A percentile compares a stretch with the other conserved stretches of the same genome.
phyloP scores from a whole-genome alignment of 2,797 vertebrate genomes.

The Muraenolepis orangiensis region DNA sequence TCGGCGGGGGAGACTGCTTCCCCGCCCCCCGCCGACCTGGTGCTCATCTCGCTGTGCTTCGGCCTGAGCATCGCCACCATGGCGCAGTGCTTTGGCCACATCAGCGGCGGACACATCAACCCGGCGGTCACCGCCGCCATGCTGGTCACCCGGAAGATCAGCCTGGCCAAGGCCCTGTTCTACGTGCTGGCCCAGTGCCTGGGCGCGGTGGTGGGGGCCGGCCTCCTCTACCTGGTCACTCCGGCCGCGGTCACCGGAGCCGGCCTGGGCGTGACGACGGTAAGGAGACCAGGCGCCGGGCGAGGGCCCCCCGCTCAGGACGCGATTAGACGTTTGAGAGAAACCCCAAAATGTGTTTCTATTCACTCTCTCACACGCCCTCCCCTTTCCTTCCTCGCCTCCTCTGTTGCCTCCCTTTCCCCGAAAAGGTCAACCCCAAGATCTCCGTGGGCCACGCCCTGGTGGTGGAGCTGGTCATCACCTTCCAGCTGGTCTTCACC shows the following conservation, averaged over 20 bases:
- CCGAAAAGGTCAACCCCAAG: slow-evolving; percentile 78
- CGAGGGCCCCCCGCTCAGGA: neutral
- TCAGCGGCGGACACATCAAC: slow-evolving; percentile 94
- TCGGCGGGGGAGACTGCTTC: slow-evolving; percentile 67
- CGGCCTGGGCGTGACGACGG: slow-evolving; percentile 84
- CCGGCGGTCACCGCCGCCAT: slow-evolving; percentile 90
- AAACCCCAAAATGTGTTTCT: neutral
- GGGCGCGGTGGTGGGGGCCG: slow-evolving; percentile 84
- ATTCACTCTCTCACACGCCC: neutral
- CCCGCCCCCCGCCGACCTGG: slow-evolving; percentile 81
- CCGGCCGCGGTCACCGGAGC: slow-evolving; percentile 78
- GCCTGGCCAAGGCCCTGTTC: slow-evolving; percentile 88
- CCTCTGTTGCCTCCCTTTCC: slow-evolving; percentile 18
- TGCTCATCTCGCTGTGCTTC: slow-evolving; percentile 93
- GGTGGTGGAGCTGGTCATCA: slow-evolving; percentile 91
- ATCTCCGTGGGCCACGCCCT: slow-evolving; percentile 86
- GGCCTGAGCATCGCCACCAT: slow-evolving; percentile 94
- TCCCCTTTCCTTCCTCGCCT: no score
- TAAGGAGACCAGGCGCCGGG: slow-evolving; percentile 53
- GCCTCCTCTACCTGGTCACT: slow-evolving; percentile 86
- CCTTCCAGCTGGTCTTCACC: slow-evolving; percentile 92
- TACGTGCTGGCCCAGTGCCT: slow-evolving; percentile 90
- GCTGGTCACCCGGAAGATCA: slow-evolving; percentile 88
- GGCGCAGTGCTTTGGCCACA: slow-evolving; percentile 94
- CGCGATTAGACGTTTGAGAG: no score